phyloP scores from a whole-genome alignment of 2,797 vertebrate genomes.

The Rhinoraja longicauda region DNA sequence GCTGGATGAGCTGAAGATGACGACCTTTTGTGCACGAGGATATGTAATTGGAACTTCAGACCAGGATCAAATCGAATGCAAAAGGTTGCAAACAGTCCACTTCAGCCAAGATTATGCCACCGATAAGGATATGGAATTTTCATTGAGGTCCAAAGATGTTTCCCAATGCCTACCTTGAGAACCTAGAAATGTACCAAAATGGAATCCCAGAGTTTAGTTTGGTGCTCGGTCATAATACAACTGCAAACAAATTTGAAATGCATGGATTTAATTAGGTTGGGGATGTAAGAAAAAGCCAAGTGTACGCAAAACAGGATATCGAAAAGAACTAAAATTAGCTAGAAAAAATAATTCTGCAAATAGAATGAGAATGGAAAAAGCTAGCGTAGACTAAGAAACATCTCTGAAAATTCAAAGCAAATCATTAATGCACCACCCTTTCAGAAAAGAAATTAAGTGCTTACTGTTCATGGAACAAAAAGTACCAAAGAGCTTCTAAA shows the following conservation, averaged over 20 bases:
- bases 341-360: background rate
- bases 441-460: background rate
- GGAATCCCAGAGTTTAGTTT: background rate
- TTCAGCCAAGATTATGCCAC: no score
- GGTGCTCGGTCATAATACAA: background rate
- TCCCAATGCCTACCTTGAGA: background rate
- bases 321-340: background rate
- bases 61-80: background rate
- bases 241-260: background rate
- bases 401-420: background rate
- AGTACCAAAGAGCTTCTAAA: background rate
- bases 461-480: background rate
- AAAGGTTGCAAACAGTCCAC: background rate
- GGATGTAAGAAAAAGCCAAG: background rate
- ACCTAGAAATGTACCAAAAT: background rate
- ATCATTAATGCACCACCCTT: background rate
- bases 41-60: background rate
- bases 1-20: background rate
- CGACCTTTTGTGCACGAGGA: background rate
- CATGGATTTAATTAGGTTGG: background rate
- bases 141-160: background rate
- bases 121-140: background rate
- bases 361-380: background rate
- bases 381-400: no score
- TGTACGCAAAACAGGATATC: background rate